Conservation (phyloP, 2,113 vertebrate genomes). For the Anarhynchus alexandrinus region DNA sequence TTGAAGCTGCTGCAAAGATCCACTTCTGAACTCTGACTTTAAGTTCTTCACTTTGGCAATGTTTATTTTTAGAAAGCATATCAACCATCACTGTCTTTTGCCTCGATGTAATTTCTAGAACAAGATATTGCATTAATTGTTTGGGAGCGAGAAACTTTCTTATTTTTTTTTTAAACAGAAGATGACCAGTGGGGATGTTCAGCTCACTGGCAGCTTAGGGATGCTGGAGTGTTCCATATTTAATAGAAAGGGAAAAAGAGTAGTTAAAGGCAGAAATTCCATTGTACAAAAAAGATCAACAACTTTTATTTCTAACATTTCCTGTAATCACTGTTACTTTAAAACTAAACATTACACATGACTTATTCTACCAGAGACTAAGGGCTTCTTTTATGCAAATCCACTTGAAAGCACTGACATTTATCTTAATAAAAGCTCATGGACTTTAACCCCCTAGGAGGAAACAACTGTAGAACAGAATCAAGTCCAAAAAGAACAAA, state of each 20-base stretch:
- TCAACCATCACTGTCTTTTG: not conserved
- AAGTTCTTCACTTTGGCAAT: not conserved
- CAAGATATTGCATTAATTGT: not conserved
- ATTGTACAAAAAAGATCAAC: not conserved
- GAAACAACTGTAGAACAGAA: not conserved
- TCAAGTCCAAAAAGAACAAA: not conserved
- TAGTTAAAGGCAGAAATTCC: not conserved
- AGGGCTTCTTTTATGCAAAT: constrained; percentile 30
- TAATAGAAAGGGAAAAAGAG: not conserved
- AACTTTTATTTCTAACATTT: not conserved
- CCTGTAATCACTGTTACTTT: not conserved
- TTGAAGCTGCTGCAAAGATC: not conserved
- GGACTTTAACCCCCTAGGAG: not conserved
- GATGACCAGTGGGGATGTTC: not conserved
- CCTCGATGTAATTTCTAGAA: not conserved
- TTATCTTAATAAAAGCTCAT: constrained; percentile 37
- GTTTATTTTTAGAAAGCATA: not conserved
- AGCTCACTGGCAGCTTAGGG: not conserved
- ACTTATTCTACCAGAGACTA: not conserved
- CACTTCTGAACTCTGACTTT: not conserved
- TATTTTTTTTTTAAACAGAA: not conserved
- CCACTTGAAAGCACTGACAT: constrained; percentile 2
- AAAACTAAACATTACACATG: not conserved
- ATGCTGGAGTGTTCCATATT: not conserved
- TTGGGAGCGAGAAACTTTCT: not conserved